These are phyloP conservation scores for Brachylomia viminalis DNA, from an alignment of 2,888 invertebrate species.

Conservation along the genomic window DNA sequence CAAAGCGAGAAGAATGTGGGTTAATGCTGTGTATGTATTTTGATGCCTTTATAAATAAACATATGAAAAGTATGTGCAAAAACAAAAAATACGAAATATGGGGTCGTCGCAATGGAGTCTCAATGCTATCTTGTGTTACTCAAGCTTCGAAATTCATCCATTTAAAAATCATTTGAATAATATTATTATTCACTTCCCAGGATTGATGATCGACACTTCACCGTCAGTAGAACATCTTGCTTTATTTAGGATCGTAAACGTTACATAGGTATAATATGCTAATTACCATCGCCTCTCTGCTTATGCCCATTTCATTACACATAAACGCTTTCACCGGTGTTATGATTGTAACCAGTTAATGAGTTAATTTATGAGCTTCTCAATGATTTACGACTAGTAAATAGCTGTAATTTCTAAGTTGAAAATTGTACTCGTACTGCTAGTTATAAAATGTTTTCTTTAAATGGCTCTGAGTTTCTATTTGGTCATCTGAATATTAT, in stretches of 20 bases:
- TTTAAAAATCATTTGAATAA: not conserved
- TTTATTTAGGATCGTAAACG: not conserved
- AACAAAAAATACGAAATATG: not conserved
- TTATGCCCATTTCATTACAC: conserved; percentile 34
- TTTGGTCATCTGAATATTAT: not conserved
- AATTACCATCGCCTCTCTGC: conserved; percentile 22
- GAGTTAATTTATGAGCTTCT: conserved; percentile 39
- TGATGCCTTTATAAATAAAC: not conserved
- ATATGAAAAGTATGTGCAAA: not conserved
- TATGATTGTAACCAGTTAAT: conserved; percentile 37
- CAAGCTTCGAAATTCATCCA: not conserved
- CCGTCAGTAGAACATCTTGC: not conserved
- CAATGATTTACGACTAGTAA: conserved; percentile 40
- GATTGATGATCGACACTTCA: not conserved
- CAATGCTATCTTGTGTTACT: not conserved
- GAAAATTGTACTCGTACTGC: conserved; percentile 28
- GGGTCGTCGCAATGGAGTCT: not conserved
- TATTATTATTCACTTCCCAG: not conserved
- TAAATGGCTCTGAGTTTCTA: conserved; percentile 15
- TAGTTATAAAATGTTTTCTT: conserved; percentile 12
- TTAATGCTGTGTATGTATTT: not conserved
- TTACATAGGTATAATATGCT: conserved; percentile 7
- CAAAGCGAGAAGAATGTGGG: too few species aligned
- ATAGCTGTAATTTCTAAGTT: conserved; percentile 34
- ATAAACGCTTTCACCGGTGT: conserved; percentile 47